Evolutionary conservation across 2,113 vertebrate genomes (phyloP).

Genomic region (Callionymus lyra): DNA sequence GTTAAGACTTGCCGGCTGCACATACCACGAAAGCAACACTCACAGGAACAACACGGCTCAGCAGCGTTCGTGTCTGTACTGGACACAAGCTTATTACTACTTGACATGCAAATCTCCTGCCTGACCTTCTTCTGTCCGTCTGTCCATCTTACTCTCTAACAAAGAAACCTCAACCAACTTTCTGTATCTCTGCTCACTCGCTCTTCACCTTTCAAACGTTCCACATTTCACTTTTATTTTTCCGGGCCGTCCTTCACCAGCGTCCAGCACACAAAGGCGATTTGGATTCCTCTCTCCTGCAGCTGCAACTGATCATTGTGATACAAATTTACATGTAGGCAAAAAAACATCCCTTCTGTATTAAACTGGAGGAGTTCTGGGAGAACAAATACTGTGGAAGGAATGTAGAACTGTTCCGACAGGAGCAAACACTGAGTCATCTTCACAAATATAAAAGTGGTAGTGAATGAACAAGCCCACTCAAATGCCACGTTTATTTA

Average conservation of each 20-base stretch:
- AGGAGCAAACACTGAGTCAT: too few species aligned
- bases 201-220: slow-evolving; percentile 9
- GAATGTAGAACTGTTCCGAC: too few species aligned
- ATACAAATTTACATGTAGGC: too few species aligned
- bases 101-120: slow-evolving; percentile 61
- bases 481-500: too few species aligned
- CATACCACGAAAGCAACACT: slow-evolving; percentile 1
- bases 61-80: slow-evolving; percentile 26
- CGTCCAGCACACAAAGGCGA: slow-evolving; percentile 13
- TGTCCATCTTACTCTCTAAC: slow-evolving; percentile 10
- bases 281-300: slow-evolving; percentile 11
- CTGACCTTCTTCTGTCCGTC: slow-evolving; percentile 53
- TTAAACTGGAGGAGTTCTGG: too few species aligned
- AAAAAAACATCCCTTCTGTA: too few species aligned
- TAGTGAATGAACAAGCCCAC: too few species aligned
- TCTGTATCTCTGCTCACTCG: slow-evolving; percentile 13
- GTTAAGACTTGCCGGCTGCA: neutral
- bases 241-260: slow-evolving; percentile 13
- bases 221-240: slow-evolving; percentile 29
- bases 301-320: slow-evolving; percentile 20
- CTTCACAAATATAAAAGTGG: too few species aligned
- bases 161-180: slow-evolving; percentile 8
- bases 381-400: too few species aligned
- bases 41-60: slow-evolving; percentile 30
- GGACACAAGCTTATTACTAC: slow-evolving; percentile 51